Conservation (phyloP, 2,888 invertebrate genomes). For the Drosophila fulvimacula region DNA sequence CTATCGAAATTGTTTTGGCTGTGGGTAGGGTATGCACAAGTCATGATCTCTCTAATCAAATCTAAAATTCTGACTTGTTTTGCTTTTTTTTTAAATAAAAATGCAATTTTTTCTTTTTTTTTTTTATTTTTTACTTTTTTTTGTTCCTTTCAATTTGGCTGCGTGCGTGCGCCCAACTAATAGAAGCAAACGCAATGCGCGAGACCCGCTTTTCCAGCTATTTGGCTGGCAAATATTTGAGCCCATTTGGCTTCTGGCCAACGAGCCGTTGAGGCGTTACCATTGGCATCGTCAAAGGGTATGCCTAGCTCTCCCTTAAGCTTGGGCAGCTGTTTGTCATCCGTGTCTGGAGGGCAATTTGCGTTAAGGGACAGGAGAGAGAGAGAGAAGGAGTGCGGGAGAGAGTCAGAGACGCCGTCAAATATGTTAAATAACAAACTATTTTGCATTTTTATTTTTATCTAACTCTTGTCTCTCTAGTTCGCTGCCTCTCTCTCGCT, state of each 20-base stretch:
- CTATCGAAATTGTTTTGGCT: no score
- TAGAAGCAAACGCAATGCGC: constrained; percentile 30
- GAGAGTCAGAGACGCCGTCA: constrained; percentile 30
- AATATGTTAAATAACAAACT: constrained; percentile 81
- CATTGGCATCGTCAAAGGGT: constrained; percentile 63
- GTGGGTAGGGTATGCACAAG: neutral
- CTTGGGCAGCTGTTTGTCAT: constrained; percentile 60
- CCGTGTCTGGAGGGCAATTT: constrained; percentile 71
- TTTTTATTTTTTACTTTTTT: constrained; percentile 13
- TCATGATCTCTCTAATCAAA: neutral
- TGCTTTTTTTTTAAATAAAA: neutral
- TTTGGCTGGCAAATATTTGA: constrained; percentile 68
- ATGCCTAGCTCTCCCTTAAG: neutral
- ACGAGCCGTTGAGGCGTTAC: constrained; percentile 53
- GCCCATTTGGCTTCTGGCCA: constrained; percentile 52
- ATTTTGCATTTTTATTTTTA: constrained; percentile 77
- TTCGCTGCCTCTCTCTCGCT: constrained; percentile 3
- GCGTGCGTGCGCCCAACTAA: constrained; percentile 56
- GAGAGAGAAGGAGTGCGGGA: neutral
- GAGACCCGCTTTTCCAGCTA: constrained; percentile 60
- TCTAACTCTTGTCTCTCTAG: constrained; percentile 13
- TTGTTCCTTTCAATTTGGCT: constrained; percentile 66
- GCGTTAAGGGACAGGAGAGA: constrained; percentile 26
- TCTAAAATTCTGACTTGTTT: neutral
- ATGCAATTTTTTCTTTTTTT: constrained; percentile 2